Evolutionary conservation across 1,140 invertebrate species (phyloP), one percentile per base, ranked within the genome.

Genomic region (Thaumetopoea pityocampa): DNA sequence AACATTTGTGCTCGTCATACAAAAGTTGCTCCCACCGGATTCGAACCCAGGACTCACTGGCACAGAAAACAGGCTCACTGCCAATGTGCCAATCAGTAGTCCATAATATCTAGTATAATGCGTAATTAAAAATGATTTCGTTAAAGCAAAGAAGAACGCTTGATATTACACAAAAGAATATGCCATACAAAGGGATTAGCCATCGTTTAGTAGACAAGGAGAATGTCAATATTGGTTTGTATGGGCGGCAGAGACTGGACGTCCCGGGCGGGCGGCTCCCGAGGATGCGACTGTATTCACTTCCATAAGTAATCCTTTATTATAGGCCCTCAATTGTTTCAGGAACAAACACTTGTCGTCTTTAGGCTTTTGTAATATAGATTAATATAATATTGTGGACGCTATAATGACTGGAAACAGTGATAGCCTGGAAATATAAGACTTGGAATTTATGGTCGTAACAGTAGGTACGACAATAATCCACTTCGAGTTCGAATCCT

Each of bases 191-290:
- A 74, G 67, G 70, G 71, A 77, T 73, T 70, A 73, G 62, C 63
- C 53, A 62, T 65, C 62, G 63, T 55, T 63, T 61, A 68, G 58
- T 61, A 62, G 62, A 68, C 69, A 80, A 77, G 69, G 68, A 60
- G 45, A 77, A 64, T 76, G 73, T 72, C 77, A 81, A 76, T 76
- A 76, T 74, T 69, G 63, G 67, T 64, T 67, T 67, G 66, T 66
- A 68, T 67, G 62, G 57, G 57, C 52, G 44, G 64, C 67, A 72
- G 68, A 76, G 63, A 76, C 29, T 46, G 44, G 44, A 40, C 50
- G 60, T 54, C 51, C 62, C 61, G 40, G 47, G 24, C 60, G 55
- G 50, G 36, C 51, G 57, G 46, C 51, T 78, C 71, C 66, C 66
- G 59, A 71, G 77, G 72, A 80, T 71, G 52, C 43, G 53, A 40